phyloP scores from a whole-genome alignment of 2,113 vertebrate species.

The Urocolius indicus region DNA sequence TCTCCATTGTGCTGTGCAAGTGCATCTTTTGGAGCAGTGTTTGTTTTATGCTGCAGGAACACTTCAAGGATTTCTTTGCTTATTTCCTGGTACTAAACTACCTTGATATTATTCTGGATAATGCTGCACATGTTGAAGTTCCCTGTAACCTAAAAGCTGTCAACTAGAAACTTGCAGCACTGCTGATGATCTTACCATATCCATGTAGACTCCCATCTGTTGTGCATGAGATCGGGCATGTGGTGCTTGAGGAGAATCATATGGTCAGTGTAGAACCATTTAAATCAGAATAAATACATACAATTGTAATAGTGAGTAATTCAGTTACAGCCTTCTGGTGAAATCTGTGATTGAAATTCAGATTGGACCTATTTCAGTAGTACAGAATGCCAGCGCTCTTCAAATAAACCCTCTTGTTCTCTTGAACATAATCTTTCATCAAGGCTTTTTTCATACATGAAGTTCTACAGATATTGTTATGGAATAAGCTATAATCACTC shows the following conservation, averaged over 20 bases:
- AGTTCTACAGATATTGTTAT: conserved; percentile 24
- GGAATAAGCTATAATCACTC: conserved; percentile 37
- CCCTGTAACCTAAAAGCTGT: neutral
- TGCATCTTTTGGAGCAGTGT: neutral
- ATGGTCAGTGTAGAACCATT: conserved; percentile 12
- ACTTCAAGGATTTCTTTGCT: neutral
- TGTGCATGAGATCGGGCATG: neutral
- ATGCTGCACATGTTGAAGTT: neutral
- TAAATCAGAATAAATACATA: conserved; percentile 9
- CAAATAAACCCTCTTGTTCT: conserved; percentile 26
- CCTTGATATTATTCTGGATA: neutral
- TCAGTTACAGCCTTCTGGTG: neutral
- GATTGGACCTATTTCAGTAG: neutral
- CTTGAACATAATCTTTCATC: conserved; percentile 30
- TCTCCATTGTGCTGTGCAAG: neutral
- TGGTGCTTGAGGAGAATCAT: neutral
- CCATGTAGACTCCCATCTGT: conserved; percentile 24
- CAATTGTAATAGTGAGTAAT: conserved; percentile 16
- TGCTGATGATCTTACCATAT: neutral
- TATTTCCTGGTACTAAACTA: neutral
- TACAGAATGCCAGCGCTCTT: neutral
- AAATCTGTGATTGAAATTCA: conserved; percentile 11
- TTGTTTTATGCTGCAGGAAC: neutral
- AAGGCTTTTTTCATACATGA: conserved; percentile 16
- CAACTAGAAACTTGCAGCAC: neutral